These are phyloP conservation scores for Dinomys branickii DNA, from an alignment of 2,113 vertebrate species.

Conservation along the genomic window DNA sequence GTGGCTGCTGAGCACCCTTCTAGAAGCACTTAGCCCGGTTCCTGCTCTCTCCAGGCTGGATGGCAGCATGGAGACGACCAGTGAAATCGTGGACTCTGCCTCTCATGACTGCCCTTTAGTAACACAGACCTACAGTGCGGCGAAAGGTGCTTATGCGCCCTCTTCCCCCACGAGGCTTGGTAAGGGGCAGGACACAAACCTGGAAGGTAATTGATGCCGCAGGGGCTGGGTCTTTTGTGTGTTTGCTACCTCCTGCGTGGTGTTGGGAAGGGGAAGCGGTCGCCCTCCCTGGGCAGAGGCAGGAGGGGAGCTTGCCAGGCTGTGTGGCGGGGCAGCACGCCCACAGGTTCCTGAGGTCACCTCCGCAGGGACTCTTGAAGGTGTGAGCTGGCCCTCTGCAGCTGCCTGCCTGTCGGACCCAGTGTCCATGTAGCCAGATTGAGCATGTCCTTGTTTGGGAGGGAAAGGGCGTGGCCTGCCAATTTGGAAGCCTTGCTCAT, in stretches of 20 bases:
- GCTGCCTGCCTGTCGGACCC: not conserved
- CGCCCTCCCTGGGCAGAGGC: not conserved
- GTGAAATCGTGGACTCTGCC: conserved; percentile 95
- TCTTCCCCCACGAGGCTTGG: conserved; percentile 88
- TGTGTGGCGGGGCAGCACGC: rapidly evolving
- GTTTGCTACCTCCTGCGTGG: rapidly evolving
- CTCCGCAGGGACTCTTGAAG: not conserved
- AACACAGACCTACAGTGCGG: conserved; percentile 92
- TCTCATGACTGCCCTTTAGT: conserved; percentile 94
- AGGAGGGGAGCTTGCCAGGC: not conserved
- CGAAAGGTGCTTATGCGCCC: conserved; percentile 91
- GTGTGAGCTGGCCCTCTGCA: not conserved
- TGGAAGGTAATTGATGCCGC: not conserved
- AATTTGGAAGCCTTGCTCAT: not conserved
- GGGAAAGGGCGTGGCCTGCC: not conserved
- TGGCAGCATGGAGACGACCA: conserved; percentile 94
- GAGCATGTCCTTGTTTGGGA: not conserved
- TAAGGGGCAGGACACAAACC: conserved; percentile 74
- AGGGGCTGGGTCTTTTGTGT: rapidly evolving
- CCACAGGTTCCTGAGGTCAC: not conserved
- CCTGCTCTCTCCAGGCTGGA: conserved; percentile 89
- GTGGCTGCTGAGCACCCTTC: not conserved
- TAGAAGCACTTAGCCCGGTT: not conserved
- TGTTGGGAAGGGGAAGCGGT: not conserved
- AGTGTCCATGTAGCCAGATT: not conserved